phyloP scores from a whole-genome alignment of 2,113 vertebrate genomes.

The Prunella fulvescens region DNA sequence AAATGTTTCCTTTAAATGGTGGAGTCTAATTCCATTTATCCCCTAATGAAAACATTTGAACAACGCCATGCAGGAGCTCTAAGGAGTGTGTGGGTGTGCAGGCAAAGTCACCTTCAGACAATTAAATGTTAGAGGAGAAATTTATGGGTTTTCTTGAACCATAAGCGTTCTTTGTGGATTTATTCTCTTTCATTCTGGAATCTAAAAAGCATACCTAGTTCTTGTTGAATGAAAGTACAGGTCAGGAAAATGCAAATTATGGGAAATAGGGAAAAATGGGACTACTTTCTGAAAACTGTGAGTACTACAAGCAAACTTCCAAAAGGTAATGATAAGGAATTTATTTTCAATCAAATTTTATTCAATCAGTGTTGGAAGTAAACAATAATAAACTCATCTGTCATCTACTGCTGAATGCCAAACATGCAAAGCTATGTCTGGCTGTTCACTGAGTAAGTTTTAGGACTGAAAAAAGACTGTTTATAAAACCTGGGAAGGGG shows the following conservation, averaged over 20 bases:
- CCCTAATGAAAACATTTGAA: neutral
- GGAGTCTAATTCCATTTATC: neutral
- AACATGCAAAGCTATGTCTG: neutral
- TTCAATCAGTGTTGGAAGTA: neutral
- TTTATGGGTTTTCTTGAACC: neutral
- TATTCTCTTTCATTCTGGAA: neutral
- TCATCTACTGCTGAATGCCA: neutral
- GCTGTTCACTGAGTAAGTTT: neutral
- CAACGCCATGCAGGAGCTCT: neutral
- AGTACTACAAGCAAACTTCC: neutral
- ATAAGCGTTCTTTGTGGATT: neutral
- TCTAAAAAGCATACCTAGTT: neutral
- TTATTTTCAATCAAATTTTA: neutral
- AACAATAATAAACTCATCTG: neutral
- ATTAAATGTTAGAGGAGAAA: neutral
- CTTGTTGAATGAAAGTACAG: neutral
- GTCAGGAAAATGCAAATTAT: neutral
- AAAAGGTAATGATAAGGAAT: neutral
- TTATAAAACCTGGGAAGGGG: neutral
- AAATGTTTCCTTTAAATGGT: neutral
- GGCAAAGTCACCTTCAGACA: neutral
- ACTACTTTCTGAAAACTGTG: neutral
- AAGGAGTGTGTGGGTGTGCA: neutral
- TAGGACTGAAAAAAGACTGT: neutral
- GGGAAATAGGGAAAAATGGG: neutral